These are phyloP conservation scores for Regulus satrapa DNA, from an alignment of 2,113 vertebrate species.

Conservation along the genomic window DNA sequence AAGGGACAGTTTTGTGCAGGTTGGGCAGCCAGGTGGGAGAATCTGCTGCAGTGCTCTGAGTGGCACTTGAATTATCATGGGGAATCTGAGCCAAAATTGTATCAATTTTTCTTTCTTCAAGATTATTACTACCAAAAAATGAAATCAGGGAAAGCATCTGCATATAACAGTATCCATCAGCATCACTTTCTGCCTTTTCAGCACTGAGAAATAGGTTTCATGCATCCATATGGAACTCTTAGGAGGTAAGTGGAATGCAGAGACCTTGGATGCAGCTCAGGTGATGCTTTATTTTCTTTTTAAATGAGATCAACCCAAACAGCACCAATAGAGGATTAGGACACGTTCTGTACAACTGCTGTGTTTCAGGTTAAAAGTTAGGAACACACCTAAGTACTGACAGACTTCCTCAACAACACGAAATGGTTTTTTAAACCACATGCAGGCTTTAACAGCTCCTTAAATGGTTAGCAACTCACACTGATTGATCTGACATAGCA, in stretches of 20 bases:
- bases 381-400: neutral
- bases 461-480: neutral
- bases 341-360: rapidly evolving
- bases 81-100: neutral
- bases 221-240: neutral
- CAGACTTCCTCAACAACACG: neutral
- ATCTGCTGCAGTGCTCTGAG: neutral
- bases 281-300: neutral
- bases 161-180: neutral
- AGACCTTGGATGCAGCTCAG: neutral
- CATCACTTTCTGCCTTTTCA: neutral
- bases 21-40: neutral
- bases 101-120: neutral
- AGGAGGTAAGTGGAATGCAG: neutral
- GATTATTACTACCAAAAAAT: neutral
- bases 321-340: neutral
- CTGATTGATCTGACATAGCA: neutral
- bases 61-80: neutral
- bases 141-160: neutral
- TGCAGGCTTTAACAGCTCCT: neutral
- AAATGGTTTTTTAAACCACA: neutral
- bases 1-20: neutral
- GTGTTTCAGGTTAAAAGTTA: neutral
- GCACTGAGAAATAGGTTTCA: neutral
- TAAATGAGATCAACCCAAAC: neutral